These are phyloP conservation scores for Cololabis saira DNA, from an alignment of 2,113 vertebrate species.

Conservation along the genomic window DNA sequence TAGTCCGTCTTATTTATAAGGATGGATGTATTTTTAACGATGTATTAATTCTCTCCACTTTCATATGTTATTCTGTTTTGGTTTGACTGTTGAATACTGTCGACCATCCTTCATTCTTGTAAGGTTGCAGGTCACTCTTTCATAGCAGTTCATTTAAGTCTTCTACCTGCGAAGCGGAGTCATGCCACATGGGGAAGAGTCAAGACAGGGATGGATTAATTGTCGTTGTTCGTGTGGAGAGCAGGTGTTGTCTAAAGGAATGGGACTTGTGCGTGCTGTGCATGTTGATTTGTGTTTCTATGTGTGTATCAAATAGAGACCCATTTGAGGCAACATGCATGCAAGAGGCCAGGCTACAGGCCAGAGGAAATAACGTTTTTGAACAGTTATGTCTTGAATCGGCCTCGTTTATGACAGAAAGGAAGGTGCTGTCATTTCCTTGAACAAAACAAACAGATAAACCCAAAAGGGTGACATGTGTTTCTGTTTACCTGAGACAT, in stretches of 20 bases:
- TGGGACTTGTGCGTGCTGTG: conserved; percentile 26
- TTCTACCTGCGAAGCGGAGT: conserved; percentile 10
- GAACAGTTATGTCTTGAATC: conserved; percentile 60
- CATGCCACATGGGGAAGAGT: conserved; percentile 4
- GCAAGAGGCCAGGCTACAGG: conserved; percentile 43
- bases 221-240: conserved; percentile 45
- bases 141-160: conserved; percentile 61
- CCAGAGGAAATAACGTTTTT: conserved; percentile 66
- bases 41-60: neutral
- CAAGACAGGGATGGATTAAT: conserved; percentile 20
- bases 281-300: conserved; percentile 31
- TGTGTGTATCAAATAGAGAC: conserved; percentile 35
- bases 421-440: conserved; percentile 56
- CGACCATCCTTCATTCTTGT: neutral
- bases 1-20: conserved; percentile 38
- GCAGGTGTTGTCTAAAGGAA: conserved; percentile 59
- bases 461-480: conserved; percentile 60
- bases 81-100: neutral
- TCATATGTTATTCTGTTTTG: conserved; percentile 22
- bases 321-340: conserved; percentile 31
- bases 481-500: conserved; percentile 77
- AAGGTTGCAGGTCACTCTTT: conserved; percentile 38
- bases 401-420: conserved; percentile 63
- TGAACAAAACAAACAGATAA: conserved; percentile 59
- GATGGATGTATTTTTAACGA: conserved; percentile 65